Evolutionary conservation across 2,888 invertebrate genomes (phyloP).

Genomic region (Melanostoma scalare): DNA sequence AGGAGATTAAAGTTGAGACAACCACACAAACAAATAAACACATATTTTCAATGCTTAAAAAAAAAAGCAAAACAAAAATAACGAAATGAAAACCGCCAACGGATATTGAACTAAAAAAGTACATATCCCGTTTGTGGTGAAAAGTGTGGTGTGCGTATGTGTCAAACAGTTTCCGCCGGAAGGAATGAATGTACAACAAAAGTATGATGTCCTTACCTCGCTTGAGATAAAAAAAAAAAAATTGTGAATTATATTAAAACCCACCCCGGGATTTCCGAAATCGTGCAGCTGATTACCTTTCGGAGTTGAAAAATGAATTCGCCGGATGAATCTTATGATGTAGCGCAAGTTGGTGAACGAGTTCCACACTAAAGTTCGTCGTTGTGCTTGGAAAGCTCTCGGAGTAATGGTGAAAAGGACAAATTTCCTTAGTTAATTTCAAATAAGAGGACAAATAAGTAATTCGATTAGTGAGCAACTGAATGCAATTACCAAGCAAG

Average conservation of each 20-base stretch:
- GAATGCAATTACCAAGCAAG: too few relatives aligned
- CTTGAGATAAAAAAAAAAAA: background rate
- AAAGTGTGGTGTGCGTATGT: constrained; percentile 31
- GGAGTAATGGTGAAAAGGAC: too few relatives aligned
- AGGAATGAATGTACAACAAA: constrained; percentile 34
- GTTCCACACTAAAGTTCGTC: constrained; percentile 39
- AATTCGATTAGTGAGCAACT: too few relatives aligned
- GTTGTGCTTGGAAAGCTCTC: background rate
- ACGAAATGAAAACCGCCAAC: constrained; percentile 59
- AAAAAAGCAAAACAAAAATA: constrained; percentile 40
- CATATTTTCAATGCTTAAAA: too few relatives aligned
- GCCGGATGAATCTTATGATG: constrained; percentile 52
- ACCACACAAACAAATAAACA: constrained; percentile 2
- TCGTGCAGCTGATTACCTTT: constrained; percentile 40
- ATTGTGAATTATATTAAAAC: background rate
- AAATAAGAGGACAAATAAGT: too few relatives aligned
- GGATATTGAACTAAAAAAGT: constrained; percentile 60
- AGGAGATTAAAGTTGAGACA: constrained; percentile 34
- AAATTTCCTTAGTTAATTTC: too few relatives aligned
- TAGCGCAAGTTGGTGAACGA: background rate
- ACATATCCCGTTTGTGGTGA: constrained; percentile 54
- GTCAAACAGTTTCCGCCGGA: constrained; percentile 44
- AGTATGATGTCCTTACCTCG: constrained; percentile 32
- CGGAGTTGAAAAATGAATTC: constrained; percentile 46
- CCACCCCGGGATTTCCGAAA: background rate